These are phyloP conservation scores for Scrobipalpa costella DNA, from an alignment of 2,888 invertebrate genomes.

Conservation along the genomic window DNA sequence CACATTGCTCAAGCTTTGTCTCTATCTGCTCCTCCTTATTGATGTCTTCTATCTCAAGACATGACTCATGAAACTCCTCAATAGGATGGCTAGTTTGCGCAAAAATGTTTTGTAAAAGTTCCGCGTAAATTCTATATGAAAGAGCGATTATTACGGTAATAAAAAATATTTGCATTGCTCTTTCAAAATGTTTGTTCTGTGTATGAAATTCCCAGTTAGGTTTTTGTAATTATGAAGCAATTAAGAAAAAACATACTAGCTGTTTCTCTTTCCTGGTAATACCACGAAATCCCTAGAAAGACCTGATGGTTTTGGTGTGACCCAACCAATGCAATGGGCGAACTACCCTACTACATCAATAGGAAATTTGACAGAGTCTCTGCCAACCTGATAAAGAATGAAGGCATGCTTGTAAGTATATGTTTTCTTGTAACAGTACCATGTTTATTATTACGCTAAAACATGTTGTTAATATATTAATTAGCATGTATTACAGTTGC, in stretches of 20 bases:
- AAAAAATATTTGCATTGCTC: not conserved
- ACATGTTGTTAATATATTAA: slow-evolving; percentile 17
- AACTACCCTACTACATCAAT: too few species aligned
- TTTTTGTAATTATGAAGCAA: too few species aligned
- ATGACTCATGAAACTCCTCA: not conserved
- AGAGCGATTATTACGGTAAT: not conserved
- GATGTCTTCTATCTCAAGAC: slow-evolving; percentile 32
- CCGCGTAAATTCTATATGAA: not conserved
- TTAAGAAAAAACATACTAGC: too few species aligned
- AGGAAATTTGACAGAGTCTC: too few species aligned
- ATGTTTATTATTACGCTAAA: not conserved
- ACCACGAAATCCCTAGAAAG: too few species aligned
- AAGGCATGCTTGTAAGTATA: too few species aligned
- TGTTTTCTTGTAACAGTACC: not conserved
- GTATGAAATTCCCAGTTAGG: too few species aligned
- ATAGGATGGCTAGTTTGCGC: slow-evolving; percentile 12
- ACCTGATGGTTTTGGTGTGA: too few species aligned
- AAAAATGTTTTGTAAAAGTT: slow-evolving; percentile 7
- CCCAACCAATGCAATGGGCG: too few species aligned
- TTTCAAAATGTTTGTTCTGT: not conserved
- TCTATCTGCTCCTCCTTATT: slow-evolving; percentile 39
- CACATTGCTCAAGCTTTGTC: slow-evolving; percentile 35
- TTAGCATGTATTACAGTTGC: slow-evolving; percentile 20
- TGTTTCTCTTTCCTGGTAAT: too few species aligned
- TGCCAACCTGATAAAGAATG: too few species aligned